Base-by-base conservation (phyloP, 2,888 invertebrate genomes). In the Empis stercorea region DNA sequence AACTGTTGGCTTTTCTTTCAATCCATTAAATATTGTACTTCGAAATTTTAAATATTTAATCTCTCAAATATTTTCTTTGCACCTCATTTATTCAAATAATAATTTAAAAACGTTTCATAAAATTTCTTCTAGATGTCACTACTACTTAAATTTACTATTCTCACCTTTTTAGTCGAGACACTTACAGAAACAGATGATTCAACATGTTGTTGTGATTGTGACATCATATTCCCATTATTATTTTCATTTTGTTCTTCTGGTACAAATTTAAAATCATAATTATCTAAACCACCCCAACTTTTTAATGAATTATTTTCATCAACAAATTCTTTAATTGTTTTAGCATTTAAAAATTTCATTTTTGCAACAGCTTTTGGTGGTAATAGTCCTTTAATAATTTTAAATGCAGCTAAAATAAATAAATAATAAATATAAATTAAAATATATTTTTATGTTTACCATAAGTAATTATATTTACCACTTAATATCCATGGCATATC, bases 401-500 rank as follows among this genome's bases (percentile, higher is more conserved):
- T 92, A 70, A 94, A 94, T 1, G 88, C 88, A 53, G 94, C 89
- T 85, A 60, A 51, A 71, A 71, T 47, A 49, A 50, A 50, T n/a
- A 46, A 41, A 45, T 14, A 36, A 34, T n/a, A 34, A 13, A 34
- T 20, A 17, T 14, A 20, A 30, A 16, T 15, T n/a, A n/a, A 32
- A 34, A 3, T n/a, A 34, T n/a, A 34, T 13, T n/a, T n/a, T n/a
- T n/a, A n/a, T n/a, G n/a, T n/a, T n/a, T n/a, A n/a, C n/a, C 13
- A 32, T 13, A 32, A 32, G 7, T 5, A 13, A 27, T 4, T 20
- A 27, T 27, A 27, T 27, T 27, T 71, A 84, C 84, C 82, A 59
- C 84, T 89, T 50, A 95, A 68, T 1, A 94, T 79, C 94, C 94
- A 95, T 0, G 94, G 89, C 87, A 95, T 87, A 64, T 95, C 92